These are phyloP conservation scores for Carcina quercana DNA, from an alignment of 2,888 invertebrate species.

Conservation along the genomic window DNA sequence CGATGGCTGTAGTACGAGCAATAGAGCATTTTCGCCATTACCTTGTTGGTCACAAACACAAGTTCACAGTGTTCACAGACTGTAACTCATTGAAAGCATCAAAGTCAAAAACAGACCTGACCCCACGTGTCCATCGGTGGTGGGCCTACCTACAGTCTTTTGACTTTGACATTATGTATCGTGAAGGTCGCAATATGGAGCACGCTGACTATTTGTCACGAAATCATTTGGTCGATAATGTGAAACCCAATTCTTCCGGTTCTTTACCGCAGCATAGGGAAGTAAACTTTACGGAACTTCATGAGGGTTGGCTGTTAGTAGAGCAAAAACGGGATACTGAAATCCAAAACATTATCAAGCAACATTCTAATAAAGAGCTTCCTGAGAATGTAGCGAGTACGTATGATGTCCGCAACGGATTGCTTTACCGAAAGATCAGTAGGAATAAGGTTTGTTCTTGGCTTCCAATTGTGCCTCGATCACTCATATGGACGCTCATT, in stretches of 20 bases:
- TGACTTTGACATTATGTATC: conserved; percentile 13
- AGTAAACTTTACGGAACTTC: conserved; percentile 2
- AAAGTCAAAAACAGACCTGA: conserved; percentile 9
- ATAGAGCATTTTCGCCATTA: conserved; percentile 13
- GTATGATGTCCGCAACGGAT: neutral
- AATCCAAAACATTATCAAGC: neutral
- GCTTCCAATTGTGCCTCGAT: neutral
- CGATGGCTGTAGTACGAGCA: conserved; percentile 9
- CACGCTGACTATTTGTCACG: conserved; percentile 9
- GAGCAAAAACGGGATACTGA: conserved; percentile 2
- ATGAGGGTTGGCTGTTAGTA: conserved; percentile 4
- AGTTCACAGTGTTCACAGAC: conserved; percentile 4
- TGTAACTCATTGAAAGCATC: conserved; percentile 11
- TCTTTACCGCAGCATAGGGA: too few species aligned
- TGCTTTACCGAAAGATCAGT: neutral
- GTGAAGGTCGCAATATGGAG: conserved; percentile 6
- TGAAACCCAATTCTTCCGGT: too few species aligned
- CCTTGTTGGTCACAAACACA: conserved; percentile 8
- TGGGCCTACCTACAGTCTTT: conserved; percentile 13
- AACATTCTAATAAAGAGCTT: too few species aligned
- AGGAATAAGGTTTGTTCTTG: neutral
- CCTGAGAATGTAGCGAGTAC: neutral
- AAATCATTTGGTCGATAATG: conserved; percentile 2
- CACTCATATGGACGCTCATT: neutral
- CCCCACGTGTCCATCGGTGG: conserved; percentile 12